Conservation (phyloP, 2,113 vertebrate species). For the Struthio camelus region DNA sequence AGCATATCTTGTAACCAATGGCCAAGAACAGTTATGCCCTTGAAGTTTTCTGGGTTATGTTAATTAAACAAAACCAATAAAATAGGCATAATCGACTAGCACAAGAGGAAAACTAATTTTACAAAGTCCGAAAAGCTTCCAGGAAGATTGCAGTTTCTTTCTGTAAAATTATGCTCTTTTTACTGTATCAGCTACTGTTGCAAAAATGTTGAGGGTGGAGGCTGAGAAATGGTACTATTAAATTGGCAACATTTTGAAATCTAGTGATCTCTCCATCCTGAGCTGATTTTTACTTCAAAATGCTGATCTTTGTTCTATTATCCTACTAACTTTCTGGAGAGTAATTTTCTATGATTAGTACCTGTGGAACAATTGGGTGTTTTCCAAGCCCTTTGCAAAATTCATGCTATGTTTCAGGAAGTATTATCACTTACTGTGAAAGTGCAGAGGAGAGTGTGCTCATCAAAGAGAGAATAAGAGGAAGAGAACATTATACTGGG, state of each 20-base stretch:
- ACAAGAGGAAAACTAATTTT: conserved; percentile 41
- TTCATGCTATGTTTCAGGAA: background rate
- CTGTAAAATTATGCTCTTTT: conserved; percentile 21
- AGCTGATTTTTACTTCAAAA: background rate
- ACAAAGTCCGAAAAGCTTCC: background rate
- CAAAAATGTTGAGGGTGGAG: background rate
- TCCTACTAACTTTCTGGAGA: background rate
- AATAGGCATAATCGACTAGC: background rate
- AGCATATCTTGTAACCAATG: background rate
- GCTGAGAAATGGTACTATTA: background rate
- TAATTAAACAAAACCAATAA: conserved; percentile 59
- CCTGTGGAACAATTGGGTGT: background rate
- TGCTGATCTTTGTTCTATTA: background rate
- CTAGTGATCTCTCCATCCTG: background rate
- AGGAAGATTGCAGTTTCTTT: conserved; percentile 1
- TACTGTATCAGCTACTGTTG: conserved; percentile 15
- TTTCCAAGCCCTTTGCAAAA: background rate
- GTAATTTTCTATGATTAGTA: background rate
- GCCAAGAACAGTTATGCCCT: background rate
- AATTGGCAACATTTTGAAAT: background rate
- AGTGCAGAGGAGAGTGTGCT: background rate
- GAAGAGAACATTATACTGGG: background rate
- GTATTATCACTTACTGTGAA: background rate
- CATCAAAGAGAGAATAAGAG: background rate
- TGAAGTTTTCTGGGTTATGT: conserved; percentile 16